These are phyloP conservation scores for Megalops atlanticus DNA, from an alignment of 2,113 vertebrate genomes.

Conservation along the genomic window DNA sequence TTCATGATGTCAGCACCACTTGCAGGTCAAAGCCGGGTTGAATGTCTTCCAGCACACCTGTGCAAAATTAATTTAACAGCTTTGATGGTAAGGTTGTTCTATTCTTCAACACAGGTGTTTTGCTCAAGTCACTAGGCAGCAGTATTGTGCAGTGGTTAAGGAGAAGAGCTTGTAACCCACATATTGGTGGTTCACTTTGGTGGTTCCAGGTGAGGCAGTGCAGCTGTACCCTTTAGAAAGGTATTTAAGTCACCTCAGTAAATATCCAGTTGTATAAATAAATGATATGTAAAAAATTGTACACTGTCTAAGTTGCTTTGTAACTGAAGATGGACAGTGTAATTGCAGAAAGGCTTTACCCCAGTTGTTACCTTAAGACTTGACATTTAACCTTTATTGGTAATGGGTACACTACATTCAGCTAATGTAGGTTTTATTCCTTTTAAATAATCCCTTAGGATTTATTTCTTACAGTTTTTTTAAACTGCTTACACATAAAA, in stretches of 20 bases:
- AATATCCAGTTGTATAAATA: too few species aligned
- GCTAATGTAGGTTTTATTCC: background rate
- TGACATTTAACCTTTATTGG: background rate
- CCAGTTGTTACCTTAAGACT: background rate
- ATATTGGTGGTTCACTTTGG: too few species aligned
- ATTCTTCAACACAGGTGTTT: conserved; percentile 30
- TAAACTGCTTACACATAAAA: too few species aligned
- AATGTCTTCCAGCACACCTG: conserved; percentile 44
- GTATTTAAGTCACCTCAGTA: too few species aligned
- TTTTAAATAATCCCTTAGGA: background rate
- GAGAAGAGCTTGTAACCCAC: too few species aligned
- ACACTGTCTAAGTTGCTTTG: too few species aligned
- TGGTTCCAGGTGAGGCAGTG: too few species aligned
- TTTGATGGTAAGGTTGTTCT: conserved; percentile 39
- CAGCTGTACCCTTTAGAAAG: too few species aligned
- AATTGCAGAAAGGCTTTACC: too few species aligned
- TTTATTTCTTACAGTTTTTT: conserved; percentile 22
- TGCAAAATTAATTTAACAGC: conserved; percentile 41
- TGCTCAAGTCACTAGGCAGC: conserved; percentile 22
- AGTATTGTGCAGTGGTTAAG: too few species aligned
- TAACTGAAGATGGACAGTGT: too few species aligned
- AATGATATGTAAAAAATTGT: too few species aligned
- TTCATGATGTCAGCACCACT: conserved; percentile 31
- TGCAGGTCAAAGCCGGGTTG: conserved; percentile 40
- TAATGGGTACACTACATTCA: background rate